Conservation (phyloP, 2,113 vertebrate genomes). For the Arvicanthis niloticus region DNA sequence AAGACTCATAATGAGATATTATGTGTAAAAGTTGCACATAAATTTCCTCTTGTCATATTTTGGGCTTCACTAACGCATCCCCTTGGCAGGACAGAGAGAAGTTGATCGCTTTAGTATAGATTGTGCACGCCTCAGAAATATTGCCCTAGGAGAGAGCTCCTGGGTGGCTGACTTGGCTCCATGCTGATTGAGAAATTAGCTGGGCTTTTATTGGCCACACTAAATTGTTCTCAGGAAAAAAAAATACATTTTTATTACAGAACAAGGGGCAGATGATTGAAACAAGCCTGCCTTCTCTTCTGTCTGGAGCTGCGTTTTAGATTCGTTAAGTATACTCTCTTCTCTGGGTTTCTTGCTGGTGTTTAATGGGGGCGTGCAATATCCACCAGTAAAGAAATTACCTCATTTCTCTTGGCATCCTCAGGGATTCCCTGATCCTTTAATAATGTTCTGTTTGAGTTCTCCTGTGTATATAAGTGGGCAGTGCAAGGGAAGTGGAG, state of each 20-base stretch:
- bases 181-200: conserved; percentile 93
- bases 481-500: conserved; percentile 14
- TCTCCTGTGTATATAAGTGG: conserved; percentile 61
- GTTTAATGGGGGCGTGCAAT: conserved; percentile 74
- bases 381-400: conserved; percentile 79
- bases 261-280: conserved; percentile 79
- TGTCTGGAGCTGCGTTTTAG: conserved; percentile 68
- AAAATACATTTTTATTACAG: conserved; percentile 84
- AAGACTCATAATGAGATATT: conserved; percentile 93
- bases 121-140: conserved; percentile 89
- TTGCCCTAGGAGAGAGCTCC: conserved; percentile 90
- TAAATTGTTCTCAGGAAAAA: conserved; percentile 85
- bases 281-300: conserved; percentile 74
- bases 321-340: conserved; percentile 68
- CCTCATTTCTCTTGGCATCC: conserved; percentile 54
- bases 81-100: conserved; percentile 89
- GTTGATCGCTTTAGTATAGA: conserved; percentile 94
- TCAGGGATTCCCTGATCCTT: conserved; percentile 67
- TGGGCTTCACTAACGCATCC: conserved; percentile 89
- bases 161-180: conserved; percentile 91
- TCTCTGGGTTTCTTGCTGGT: conserved; percentile 71
- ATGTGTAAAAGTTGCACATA: conserved; percentile 95
- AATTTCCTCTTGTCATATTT: conserved; percentile 94
- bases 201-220: conserved; percentile 88
- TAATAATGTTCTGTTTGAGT: conserved; percentile 71